Evolutionary conservation across 2,113 vertebrate species (phyloP), one percentile per base, ranked within the genome.

Genomic region (Cyprinodon variegatus): DNA sequence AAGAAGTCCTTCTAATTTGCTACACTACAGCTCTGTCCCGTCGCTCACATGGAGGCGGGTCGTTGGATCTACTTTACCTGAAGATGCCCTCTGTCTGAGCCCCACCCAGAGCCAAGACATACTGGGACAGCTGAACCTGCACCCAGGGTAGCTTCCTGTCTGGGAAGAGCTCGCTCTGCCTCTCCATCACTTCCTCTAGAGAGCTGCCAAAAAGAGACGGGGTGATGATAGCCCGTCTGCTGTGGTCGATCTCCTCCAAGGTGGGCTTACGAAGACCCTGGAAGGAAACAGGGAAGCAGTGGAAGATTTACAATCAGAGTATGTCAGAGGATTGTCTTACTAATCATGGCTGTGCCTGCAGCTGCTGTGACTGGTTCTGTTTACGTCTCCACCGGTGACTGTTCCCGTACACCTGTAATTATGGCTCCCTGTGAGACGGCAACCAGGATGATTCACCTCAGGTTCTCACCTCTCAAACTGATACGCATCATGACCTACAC

Each of bases 41-140:
- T 22, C 5, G 64, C 59, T 76, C 74, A 48, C 43, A 77, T 82
- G 3, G 11, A 76, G 76, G 40, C 86, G 70, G 61, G 85, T 62
- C 20, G 65, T 38, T 39, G 29, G 14, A 72, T 65, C 37, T 2
- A 14, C 65, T 91, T 93, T 83, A 97, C 96, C 96, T 96, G 93
- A 97, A 97, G 91, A 97, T 97, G 62, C 96, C 96, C 83, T 97
- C 96, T 0, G 96, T 95, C 86, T 96, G 95, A 61, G 96, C 95
- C 59, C 96, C 96, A 8, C 95, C 96, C 82, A 97, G 87, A 39
- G 94, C 94, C 76, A 97, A 90, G 40, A 97, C 96, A 38, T 96
- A 96, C 90, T 96, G 95, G 0, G 96, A 97, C 0, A 97, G 95
- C 90, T 97, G 96, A 3, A 96, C 96, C 90, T 97, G 96, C 76